phyloP scores from a whole-genome alignment of 2,888 invertebrate genomes.

The Microdon myrmicae region DNA sequence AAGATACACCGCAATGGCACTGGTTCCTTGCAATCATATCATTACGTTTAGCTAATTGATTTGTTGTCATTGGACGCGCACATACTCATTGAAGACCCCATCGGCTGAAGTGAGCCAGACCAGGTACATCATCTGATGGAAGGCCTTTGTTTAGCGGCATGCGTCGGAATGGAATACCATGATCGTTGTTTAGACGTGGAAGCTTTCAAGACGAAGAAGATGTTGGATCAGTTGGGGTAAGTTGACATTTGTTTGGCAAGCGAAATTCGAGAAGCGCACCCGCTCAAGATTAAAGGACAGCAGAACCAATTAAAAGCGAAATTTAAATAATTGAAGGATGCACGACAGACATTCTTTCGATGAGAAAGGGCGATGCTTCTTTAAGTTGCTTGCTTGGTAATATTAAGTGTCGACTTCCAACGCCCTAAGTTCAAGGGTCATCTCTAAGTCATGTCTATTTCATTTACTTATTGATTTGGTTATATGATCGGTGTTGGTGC shows the following conservation, averaged over 20 bases:
- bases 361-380: too few relatives aligned
- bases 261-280: conserved; percentile 12
- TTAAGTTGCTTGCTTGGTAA: too few relatives aligned
- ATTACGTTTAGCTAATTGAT: conserved; percentile 52
- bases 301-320: conserved; percentile 44
- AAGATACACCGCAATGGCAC: conserved; percentile 12
- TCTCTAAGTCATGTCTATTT: too few relatives aligned
- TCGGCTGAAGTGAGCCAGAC: conserved; percentile 11
- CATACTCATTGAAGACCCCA: conserved; percentile 14
- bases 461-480: too few relatives aligned
- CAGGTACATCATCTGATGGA: conserved; percentile 9
- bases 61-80: conserved; percentile 45
- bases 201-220: conserved; percentile 50
- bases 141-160: conserved; percentile 20
- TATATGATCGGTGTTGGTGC: too few relatives aligned
- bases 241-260: conserved; percentile 50
- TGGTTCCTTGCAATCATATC: conserved; percentile 42
- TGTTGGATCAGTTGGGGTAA: conserved; percentile 36
- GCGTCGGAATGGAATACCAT: background rate
- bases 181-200: conserved; percentile 22
- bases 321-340: conserved; percentile 43
- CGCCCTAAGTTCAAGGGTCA: too few relatives aligned
- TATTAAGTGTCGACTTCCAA: too few relatives aligned
- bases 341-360: too few relatives aligned
- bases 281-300: conserved; percentile 40